Base-by-base conservation (phyloP, 2,888 invertebrate species). In the Nebria salina region DNA sequence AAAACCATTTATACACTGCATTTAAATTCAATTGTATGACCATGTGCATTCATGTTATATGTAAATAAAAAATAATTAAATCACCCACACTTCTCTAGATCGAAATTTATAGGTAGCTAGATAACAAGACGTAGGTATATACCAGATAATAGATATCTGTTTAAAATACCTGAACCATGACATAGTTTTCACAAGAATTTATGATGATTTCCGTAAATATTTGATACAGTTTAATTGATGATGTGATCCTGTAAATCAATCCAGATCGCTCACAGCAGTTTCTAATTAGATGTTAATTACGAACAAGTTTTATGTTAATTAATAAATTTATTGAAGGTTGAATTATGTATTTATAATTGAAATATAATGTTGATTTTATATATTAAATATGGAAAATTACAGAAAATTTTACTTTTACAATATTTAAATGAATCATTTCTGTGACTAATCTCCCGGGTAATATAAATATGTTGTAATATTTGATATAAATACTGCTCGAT, bases 291-390 rank as follows among this genome's bases (percentile, higher is more conserved):
- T 54, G 54, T 54, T 54, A 54, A 54, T 54, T 54, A 54, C 4
- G 54, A 54, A 54, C 54, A 54, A 54, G 54, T 11, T 54, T 54
- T 54, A 54, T 54, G 54, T 3, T 54, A 54, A 54, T 54, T 54
- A 11, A 54, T 54, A 6, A 54, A 11, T 54, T 54, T 7, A 54
- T 54, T 54, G 54, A 54, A 54, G 54, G 54, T 54, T 54, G 13
- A 54, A 54, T 54, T 54, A 54, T 13, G 34, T 68, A 68, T 72
- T 26, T 72, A 72, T 72, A 72, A 72, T 72, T 72, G 26, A 72
- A 34, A 72, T 34, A 41, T 72, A 70, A 72, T 41, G 42, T 34
- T 72, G 25, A 26, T 26, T 41, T 72, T 26, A 72, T n/a, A 25
- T 5, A 72, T 42, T 26, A 72, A 26, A 72, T 72, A 34, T 26